Percentiles rank a stretch among this genome's conserved stretches.
These are phyloP conservation scores for Upupa epops DNA, from an alignment of 2,113 vertebrate genomes.

Conservation along the genomic window DNA sequence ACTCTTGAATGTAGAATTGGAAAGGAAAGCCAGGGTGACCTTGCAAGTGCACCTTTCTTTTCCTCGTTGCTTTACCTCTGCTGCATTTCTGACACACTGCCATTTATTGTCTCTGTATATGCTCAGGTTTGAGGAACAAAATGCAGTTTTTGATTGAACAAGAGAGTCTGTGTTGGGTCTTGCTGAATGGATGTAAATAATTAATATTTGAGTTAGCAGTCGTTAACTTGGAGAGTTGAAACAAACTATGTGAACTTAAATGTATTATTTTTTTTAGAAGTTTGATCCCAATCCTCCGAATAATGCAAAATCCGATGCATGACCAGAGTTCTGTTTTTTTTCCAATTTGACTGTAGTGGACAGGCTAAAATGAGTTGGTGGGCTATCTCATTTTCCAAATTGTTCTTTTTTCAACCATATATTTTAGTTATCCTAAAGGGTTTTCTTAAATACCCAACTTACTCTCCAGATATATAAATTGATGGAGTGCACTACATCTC, in stretches of 20 bases:
- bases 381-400: background rate
- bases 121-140: background rate
- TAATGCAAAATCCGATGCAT: background rate
- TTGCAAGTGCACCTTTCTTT: background rate
- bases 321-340: background rate
- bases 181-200: background rate
- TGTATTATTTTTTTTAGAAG: background rate
- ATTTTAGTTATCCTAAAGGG: background rate
- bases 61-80: background rate
- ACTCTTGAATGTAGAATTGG: background rate
- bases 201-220: background rate
- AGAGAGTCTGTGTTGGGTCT: background rate
- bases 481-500: background rate
- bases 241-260: background rate
- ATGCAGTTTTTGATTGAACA: background rate
- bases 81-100: background rate
- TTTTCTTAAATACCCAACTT: background rate
- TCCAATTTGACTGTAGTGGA: background rate
- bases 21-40: background rate
- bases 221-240: background rate
- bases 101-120: background rate
- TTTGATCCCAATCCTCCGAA: background rate
- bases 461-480: background rate
- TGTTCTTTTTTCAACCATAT: fast-evolving
- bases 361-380: background rate